phyloP scores from a whole-genome alignment of 2,888 invertebrate genomes.

The Thymelicus lineola region DNA sequence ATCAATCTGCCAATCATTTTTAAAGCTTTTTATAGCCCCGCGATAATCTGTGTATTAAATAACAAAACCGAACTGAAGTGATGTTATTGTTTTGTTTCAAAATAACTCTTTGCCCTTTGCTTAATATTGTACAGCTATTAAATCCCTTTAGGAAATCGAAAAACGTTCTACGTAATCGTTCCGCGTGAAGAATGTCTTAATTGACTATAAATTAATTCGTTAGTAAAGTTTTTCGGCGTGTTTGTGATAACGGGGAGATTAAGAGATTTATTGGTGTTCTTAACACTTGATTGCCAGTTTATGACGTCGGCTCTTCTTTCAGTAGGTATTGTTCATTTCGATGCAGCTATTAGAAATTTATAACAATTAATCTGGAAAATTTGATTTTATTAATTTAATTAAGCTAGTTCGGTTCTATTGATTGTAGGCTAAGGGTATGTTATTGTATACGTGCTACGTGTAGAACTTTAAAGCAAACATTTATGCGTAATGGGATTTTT shows the following conservation, averaged over 20 bases:
- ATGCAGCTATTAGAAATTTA: constrained; percentile 32
- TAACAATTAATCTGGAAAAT: constrained; percentile 17
- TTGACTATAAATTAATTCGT: constrained; percentile 77
- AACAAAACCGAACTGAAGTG: neutral
- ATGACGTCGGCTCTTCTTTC: constrained; percentile 26
- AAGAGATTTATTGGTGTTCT: constrained; percentile 65
- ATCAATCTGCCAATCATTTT: too few relatives aligned
- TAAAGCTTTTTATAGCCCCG: too few relatives aligned
- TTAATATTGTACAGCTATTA: constrained; percentile 38
- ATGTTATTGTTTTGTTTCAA: constrained; percentile 47
- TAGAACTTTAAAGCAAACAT: too few relatives aligned
- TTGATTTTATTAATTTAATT: constrained; percentile 30
- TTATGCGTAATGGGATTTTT: too few relatives aligned
- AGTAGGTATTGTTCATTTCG: constrained; percentile 28
- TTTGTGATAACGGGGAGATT: constrained; percentile 71
- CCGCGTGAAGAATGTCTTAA: constrained; percentile 54
- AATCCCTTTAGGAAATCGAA: constrained; percentile 13
- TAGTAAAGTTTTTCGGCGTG: constrained; percentile 60
- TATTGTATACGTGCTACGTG: too few relatives aligned
- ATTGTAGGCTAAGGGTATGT: too few relatives aligned
- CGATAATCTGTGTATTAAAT: too few relatives aligned
- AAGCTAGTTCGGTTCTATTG: neutral
- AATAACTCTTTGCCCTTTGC: neutral
- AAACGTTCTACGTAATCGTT: constrained; percentile 27
- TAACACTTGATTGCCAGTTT: constrained; percentile 39